Evolutionary conservation across 2,113 vertebrate genomes (phyloP).

Genomic region (Mormyrus iriodes): DNA sequence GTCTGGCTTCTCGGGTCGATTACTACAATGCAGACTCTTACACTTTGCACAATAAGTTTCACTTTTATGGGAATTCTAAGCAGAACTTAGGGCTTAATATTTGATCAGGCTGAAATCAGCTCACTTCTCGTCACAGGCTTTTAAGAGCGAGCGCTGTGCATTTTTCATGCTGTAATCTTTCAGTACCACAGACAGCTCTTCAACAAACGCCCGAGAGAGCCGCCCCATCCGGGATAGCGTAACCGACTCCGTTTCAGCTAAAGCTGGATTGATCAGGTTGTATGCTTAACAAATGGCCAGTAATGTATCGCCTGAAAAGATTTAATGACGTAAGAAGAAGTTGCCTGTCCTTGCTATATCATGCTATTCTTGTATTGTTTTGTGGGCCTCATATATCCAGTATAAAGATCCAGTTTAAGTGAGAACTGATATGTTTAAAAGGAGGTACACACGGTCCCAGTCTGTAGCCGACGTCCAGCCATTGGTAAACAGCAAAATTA

Average conservation of each 20-base stretch:
- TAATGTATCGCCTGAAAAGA: background rate
- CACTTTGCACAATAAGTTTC: background rate
- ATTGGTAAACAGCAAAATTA: background rate
- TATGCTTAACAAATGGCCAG: background rate
- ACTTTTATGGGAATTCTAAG: background rate
- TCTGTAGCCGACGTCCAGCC: background rate
- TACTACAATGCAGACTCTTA: background rate
- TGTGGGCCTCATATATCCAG: background rate
- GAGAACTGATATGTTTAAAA: background rate
- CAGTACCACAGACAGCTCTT: slow-evolving; percentile 54
- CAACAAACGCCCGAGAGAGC: background rate
- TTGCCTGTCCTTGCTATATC: background rate
- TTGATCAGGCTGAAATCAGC: background rate
- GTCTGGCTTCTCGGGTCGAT: background rate
- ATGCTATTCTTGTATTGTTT: background rate
- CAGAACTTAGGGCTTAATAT: background rate
- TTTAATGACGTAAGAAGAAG: background rate
- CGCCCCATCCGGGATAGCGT: background rate
- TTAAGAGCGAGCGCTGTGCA: background rate
- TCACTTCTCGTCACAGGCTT: background rate
- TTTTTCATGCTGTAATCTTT: slow-evolving; percentile 22
- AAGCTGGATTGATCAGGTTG: background rate
- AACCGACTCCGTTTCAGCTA: background rate
- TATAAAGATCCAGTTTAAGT: background rate
- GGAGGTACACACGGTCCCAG: background rate